A percentile compares a stretch with the other conserved stretches of the same genome.
Evolutionary conservation across 2,888 invertebrate genomes (phyloP).

Genomic region (Epinotia ramella): DNA sequence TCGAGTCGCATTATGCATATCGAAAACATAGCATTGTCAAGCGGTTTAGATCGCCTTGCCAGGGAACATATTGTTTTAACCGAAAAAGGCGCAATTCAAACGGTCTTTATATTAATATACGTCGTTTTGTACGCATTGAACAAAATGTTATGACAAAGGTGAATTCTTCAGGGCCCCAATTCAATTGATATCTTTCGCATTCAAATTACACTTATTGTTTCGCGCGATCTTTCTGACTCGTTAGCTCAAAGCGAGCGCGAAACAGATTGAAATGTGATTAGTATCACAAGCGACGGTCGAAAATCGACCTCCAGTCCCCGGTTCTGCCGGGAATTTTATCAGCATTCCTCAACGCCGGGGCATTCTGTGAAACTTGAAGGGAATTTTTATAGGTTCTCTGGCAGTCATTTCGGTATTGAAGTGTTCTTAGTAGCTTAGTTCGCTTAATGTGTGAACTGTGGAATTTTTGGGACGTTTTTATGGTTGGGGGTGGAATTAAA

Average conservation of each 20-base stretch:
- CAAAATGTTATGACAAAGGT: conserved; percentile 54
- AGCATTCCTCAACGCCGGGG: conserved; percentile 54
- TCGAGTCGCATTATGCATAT: not conserved
- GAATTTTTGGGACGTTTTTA: conserved; percentile 20
- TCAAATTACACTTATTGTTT: not conserved
- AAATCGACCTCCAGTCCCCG: conserved; percentile 21
- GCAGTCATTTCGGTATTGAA: conserved; percentile 33
- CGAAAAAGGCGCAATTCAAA: not conserved
- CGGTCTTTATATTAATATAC: not conserved
- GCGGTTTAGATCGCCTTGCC: conserved; percentile 52
- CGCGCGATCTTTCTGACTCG: not conserved
- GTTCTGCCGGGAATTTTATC: conserved; percentile 52
- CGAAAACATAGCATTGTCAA: conserved; percentile 33
- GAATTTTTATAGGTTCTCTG: conserved; percentile 47
- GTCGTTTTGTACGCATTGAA: not conserved
- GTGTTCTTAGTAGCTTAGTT: conserved; percentile 22
- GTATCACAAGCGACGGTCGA: not conserved
- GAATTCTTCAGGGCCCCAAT: conserved; percentile 51
- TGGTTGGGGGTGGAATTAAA: not conserved
- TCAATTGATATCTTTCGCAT: not conserved
- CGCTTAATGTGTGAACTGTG: conserved; percentile 31
- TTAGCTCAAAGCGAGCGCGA: not conserved
- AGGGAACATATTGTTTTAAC: conserved; percentile 45
- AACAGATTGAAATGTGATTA: not conserved
- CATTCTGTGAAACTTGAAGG: conserved; percentile 56